Base-by-base conservation (phyloP, 2,888 invertebrate species). In the Meiosimyza decipiens region DNA sequence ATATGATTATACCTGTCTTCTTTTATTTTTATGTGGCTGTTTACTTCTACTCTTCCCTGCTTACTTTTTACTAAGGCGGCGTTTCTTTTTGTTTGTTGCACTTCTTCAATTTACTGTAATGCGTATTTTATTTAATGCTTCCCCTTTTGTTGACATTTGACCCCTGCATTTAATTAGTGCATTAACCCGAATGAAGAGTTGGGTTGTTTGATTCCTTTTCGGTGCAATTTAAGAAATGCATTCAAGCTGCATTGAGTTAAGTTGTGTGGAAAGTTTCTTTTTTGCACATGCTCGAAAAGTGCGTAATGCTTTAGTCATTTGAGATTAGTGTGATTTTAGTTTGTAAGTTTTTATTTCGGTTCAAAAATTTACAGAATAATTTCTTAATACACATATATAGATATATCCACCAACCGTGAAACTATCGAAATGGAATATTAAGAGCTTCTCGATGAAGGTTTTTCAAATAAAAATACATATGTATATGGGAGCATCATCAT, bases 31-130 rank as follows among this genome's bases (percentile, higher is more conserved):
- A 49, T 16, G 40, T n/a, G 18, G 18, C n/a, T 62, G 33, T 13
- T 40, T 15, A 15, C n/a, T 54, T 57, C 15, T n/a, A 22, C 5
- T 55, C 13, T 68, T 59, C 47, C 47, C 40, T 16, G 11, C 6
- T 49, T 47, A 47, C 52, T 33, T 62, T n/a, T 47, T 47, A 47
- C 51, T 51, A 51, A 54, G 68, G 55, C 69, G 73, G 59, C 70
- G 63, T 60, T 65, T 73, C 65, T 70, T 73, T 76, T 72, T 64
- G 16, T 72, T 59, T 63, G 59, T 68, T 33, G 72, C 73, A 59
- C 22, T 68, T 72, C 55, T 60, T 62, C 54, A 74, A 72, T 71
- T 64, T 68, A 55, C 60, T 60, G 70, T 51, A 55, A 60, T 72
- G 47, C 52, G 62, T 63, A 18, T 66, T 33, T 51, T 68, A 57